These are phyloP conservation scores for Glandiceps talaboti DNA, from an alignment of 53 echinoderm and acorn worm species.

Conservation along the genomic window DNA sequence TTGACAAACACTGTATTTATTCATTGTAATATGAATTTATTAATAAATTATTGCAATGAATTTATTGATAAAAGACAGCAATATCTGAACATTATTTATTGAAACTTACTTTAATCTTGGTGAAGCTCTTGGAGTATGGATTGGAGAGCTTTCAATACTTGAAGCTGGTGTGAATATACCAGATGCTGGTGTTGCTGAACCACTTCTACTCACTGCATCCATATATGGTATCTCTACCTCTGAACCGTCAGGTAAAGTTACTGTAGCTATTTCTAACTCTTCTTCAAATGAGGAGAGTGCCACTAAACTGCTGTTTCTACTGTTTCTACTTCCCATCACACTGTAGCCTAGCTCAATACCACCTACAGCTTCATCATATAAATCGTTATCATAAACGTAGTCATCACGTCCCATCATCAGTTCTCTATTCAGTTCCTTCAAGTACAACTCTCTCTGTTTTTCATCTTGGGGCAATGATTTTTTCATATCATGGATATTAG, in stretches of 20 bases:
- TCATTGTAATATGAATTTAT: no score
- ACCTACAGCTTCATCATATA: not conserved
- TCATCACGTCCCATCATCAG: not conserved
- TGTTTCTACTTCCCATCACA: not conserved
- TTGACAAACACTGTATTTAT: no score
- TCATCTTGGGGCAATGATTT: not conserved
- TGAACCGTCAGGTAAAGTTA: not conserved
- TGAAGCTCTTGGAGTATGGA: not conserved
- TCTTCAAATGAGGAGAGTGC: not conserved
- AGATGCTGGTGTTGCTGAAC: no score
- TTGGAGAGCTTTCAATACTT: not conserved
- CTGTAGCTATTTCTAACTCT: not conserved
- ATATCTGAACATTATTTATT: not conserved
- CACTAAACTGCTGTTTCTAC: not conserved
- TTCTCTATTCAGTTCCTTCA: not conserved
- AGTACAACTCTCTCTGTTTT: not conserved
- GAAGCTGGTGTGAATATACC: no score
- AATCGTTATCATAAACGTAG: not conserved
- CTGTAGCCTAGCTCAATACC: not conserved
- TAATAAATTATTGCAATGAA: no score
- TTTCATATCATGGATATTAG: not conserved
- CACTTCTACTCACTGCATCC: not conserved
- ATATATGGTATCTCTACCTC: not conserved
- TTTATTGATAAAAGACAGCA: no score
- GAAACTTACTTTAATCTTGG: not conserved